Percentiles rank a stretch among this genome's conserved stretches.
phyloP scores from a whole-genome alignment of 2,113 vertebrate species.

The human region DNA sequence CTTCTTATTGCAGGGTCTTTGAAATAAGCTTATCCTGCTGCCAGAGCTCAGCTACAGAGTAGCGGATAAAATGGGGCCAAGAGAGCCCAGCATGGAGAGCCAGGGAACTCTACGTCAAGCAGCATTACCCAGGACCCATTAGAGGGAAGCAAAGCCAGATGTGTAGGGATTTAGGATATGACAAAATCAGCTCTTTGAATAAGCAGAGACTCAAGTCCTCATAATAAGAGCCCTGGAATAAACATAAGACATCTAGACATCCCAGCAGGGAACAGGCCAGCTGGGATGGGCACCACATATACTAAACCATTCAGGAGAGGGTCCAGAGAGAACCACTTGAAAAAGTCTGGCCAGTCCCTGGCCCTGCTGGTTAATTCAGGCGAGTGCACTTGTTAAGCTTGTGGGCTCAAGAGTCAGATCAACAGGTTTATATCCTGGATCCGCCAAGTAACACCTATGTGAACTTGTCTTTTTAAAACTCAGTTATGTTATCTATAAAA shows the following conservation, averaged over 20 bases:
- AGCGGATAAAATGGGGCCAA: not conserved
- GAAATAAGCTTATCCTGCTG: not conserved
- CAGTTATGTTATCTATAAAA: not conserved
- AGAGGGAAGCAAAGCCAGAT: not conserved
- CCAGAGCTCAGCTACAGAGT: slow-evolving; percentile 2
- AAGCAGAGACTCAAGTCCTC: not conserved
- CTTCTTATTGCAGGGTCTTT: slow-evolving; percentile 6
- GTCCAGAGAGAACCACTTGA: not conserved
- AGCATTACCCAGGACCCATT: not conserved
- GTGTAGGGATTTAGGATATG: not conserved
- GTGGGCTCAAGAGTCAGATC: not conserved
- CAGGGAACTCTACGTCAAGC: not conserved
- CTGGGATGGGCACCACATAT: not conserved
- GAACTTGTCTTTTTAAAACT: not conserved
- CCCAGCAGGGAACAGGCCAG: not conserved
- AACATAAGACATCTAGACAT: not conserved
- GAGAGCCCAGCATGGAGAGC: not conserved
- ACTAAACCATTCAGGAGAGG: not conserved
- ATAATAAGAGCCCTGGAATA: not conserved
- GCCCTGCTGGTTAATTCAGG: not conserved
- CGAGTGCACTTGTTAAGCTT: not conserved
- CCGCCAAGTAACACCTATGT: not conserved
- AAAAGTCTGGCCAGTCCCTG: not conserved
- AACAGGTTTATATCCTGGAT: not conserved
- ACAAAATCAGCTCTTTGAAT: not conserved